Evolutionary conservation across 2,113 vertebrate genomes (phyloP), one percentile per base, ranked within the genome.

Genomic region (Sinocyclocheilus rhinocerous): DNA sequence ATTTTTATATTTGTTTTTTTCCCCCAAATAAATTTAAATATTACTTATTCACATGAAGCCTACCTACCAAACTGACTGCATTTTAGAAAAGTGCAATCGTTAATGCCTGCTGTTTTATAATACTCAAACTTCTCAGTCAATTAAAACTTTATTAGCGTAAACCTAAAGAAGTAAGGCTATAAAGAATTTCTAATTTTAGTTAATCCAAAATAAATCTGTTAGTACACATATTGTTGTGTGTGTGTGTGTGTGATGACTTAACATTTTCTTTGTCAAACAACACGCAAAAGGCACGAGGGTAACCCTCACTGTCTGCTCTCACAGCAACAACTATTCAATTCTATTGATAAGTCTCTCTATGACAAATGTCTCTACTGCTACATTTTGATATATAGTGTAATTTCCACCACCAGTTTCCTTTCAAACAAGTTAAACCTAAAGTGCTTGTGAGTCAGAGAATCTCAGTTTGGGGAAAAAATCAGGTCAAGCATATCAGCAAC

Each of bases 281-380:
- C 78, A 79, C 48, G 89, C 91, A 85, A 92, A 87, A 94, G 94
- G 94, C 93, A 94, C 94, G 73, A 91, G 85, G 87, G 84, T 86
- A 87, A 86, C 92, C 90, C 20, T 45, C 57, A 70, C 77, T 63
- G 89, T 91, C 90, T 85, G 75, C 77, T 89, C 70, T 89, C 81
- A 84, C 65, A 83, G 48, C 12, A 36, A 50, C 50, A 52, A 8
- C 18, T 73, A 42, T 63, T 84, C 39, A n/a, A 42, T 73, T 73
- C 20, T 42, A 12, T n/a, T 84, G 39, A 57, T 80, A 24, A 33
- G 33, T 78, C 81, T n/a, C n/a, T n/a, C n/a, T n/a, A n/a, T n/a
- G n/a, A n/a, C n/a, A n/a, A n/a, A n/a, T n/a, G 33, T 78, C 81
- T 84, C 29, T 80, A 3, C 87, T 92, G 91, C 94, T 92, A 94